Evolutionary conservation across 2,797 vertebrate genomes (phyloP), one percentile per base, ranked within the genome.

Genomic region (Echeneis naucrates): DNA sequence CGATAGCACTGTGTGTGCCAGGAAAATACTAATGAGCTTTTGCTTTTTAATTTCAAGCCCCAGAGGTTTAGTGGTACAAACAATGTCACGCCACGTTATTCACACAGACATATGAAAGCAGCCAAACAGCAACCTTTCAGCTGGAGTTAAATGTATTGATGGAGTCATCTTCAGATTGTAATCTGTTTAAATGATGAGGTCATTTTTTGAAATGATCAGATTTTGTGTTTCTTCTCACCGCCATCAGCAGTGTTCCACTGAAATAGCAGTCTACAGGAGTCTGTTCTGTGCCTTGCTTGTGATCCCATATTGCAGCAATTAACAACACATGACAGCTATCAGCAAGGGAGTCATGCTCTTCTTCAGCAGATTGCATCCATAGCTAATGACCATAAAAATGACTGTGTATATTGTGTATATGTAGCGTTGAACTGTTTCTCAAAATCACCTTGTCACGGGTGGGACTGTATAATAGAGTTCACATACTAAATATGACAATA

Each of bases 61-160:
- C 19, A 51, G 19, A 69, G 50, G 37, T 73, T 75, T 70, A 59
- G n/a, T 48, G 11, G n/a, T 51, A 1, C 23, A 33, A 52, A 64
- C 38, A 7, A 4, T 24, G 9, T n/a, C 17, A 6, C 47, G 59
- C 14, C 16, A 24, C 23, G 30, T 17, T 59, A n/a, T 54, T 52
- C 26, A 17, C 24, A 8, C 21, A 21, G 14, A 71, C 4, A 4
- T 24, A 32, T 21, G 23, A 5, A 48, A 16, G 61, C 47, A 21
- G n/a, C 33, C 55, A 55, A 27, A 27, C 23, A 55, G 17, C 19
- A n/a, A n/a, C 11, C 17, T 48, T 12, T 47, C 45, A 23, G 12
- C 45, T 11, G 13, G 45, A 10, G 1, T n/a, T 60, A 19, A 70
- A 57, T 32, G 44, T 51, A 67, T 4, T 27, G 40, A 26, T 66